Evolutionary conservation across 2,113 vertebrate species (phyloP), one percentile per base, ranked within the genome.

Genomic region (Sciurus niger): DNA sequence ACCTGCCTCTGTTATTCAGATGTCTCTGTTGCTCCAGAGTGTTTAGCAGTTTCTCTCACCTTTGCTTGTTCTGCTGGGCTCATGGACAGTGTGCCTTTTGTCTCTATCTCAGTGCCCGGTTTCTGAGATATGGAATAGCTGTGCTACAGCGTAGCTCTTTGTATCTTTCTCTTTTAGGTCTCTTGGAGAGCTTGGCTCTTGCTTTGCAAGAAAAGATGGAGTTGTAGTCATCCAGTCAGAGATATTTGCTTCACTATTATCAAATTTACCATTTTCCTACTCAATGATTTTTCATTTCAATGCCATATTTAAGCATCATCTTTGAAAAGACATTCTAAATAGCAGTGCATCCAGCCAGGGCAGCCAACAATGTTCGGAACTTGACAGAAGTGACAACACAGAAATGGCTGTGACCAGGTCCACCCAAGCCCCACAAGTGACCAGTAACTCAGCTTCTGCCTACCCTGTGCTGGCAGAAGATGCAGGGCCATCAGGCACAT

Each of bases 201-300:
- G 74, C 77, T 94, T 93, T n/a, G 12, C 14, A 72, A 63, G 85
- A 92, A 89, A 65, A 90, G 72, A 48, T 0, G 20, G 70, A 51
- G 28, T 72, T 79, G 51, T 20, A 6, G 30, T 68, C 22, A 79
- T 94, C 34, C 46, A 78, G 0, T 48, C 76, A 91, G 24, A 67
- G 92, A 37, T 55, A n/a, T 4, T 87, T 80, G 20, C 51, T 86
- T 95, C 32, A 30, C 10, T 76, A 0, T 87, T 85, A n/a, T 24
- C 16, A 32, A 13, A 40, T 72, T 46, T 90, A 37, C 1, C 18
- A 7, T 91, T 89, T 73, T 24, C 51, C 48, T 89, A 20, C 28
- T 37, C 37, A 68, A 3, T 92, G 28, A 37, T 72, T 90, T 93
- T 93, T 74, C 70, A 60, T 95, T 95, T 63, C n/a, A 60, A 0